Evolutionary conservation across 2,888 invertebrate species (phyloP), one percentile per base, ranked within the genome.

Genomic region (Craniophora ligustri): DNA sequence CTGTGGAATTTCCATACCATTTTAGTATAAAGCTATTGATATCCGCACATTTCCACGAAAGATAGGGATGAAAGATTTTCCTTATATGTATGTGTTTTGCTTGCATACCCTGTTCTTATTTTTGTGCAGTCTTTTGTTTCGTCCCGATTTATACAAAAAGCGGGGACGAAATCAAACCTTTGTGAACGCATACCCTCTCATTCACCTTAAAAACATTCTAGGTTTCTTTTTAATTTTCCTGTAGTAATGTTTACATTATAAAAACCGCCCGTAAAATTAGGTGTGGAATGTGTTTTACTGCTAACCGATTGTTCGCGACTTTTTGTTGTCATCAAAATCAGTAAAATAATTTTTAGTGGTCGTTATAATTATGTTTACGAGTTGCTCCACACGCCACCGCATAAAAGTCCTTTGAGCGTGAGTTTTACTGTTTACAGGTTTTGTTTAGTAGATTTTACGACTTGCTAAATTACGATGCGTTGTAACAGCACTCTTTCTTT

Each of bases 281-380:
- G 44, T 50, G 38, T 35, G 51, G 49, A 69, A 63, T 60, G 53
- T 48, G 63, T 67, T 73, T 60, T 63, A 66, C 49, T 55, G 62
- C 44, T 58, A 65, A 67, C 51, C 48, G 66, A 75, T 74, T 76
- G 76, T 71, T 64, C 38, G 61, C 58, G 23, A 59, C 67, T 72
- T 77, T 75, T 76, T 72, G 62, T 49, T 75, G 77, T 75, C 71
- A 68, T 73, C 74, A 59, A 69, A 72, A 73, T 75, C 69, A 67
- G 71, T 76, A 75, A 81, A 81, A 75, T 69, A 65, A 58, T 73
- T 75, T 76, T 82, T 75, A 81, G 74, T 76, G 81, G 73, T 81
- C 82, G 73, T 84, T 79, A 82, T 80, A 82, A 81, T 84, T 81
- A 82, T 67, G 66, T 81, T 82, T 81, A 84, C 69, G 80, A 78